Base-by-base conservation (phyloP, 1,140 invertebrate species). In the Dendrolimus punctatus region DNA sequence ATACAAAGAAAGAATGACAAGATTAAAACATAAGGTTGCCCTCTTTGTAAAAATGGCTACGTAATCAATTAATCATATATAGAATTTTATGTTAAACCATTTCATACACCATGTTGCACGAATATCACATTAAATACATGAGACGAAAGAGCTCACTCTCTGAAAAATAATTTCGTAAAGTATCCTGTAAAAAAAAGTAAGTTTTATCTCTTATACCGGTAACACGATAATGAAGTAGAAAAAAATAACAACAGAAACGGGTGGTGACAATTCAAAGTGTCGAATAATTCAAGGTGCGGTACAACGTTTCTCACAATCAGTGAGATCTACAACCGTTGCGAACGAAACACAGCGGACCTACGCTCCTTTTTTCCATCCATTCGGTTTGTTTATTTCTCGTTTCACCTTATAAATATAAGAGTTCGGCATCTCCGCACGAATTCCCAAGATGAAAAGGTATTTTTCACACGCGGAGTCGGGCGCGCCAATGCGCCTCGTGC, bases 381-480 rank as follows among this genome's bases (percentile, higher is more conserved):
- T 77, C 71, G 66, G 72, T 76, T 80, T 77, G 69, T 80, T 81
- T 80, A 81, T 80, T 78, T 73, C 67, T 64, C 68, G 59, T 70
- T 76, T 68, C 68, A 64, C 73, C 71, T 74, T 79, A 84, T 81
- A 83, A 80, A 79, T 83, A 80, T 77, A 80, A 73, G 73, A 80
- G 73, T 80, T 79, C 63, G 72, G 75, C 68, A 79, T 72, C 67
- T 77, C 60, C 64, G 66, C 68, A 70, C 73, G 73, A 76, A 83
- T 80, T 81, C 76, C 78, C 78, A 67, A 80, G 80, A 75, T 80
- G 69, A 77, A 79, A 75, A 71, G 73, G 73, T 79, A 81, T 85
- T 80, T 82, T 79, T 81, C 72, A 77, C 74, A 64, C 64, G 62
- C 60, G 64, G 52, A 66, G 53, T 63, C 58, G 52, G 55, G 46